Evolutionary conservation across 2,888 invertebrate genomes (phyloP), one percentile per base, ranked within the genome.

Genomic region (Carcina quercana): DNA sequence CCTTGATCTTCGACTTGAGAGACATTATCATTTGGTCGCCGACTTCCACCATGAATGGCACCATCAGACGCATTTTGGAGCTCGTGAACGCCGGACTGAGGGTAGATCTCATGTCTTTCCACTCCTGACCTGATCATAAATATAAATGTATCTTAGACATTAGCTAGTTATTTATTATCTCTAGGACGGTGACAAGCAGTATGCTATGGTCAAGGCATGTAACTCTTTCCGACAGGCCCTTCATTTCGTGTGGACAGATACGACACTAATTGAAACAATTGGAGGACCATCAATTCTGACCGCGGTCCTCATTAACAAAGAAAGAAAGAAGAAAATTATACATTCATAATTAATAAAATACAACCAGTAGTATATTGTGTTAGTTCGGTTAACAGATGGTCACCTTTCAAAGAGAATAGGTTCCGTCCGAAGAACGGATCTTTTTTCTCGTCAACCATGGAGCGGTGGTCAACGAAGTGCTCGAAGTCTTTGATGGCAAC

Each of bases 401-500:
- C 13, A 28, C 28, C 28, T 28, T 12, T 17, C 11, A 28, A 6
- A 8, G 85, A 48, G 86, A 84, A 0, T 73, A 86, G 47, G 12
- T 71, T 78, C 33, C 79, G 82, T 0, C 73, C 79, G 45, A 87
- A 86, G 1, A 88, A 45, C 0, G 82, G 74, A 25, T 86, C 86
- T 5, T 47, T 46, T 0, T 62, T 53, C 11, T 74, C 63, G 3
- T 64, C 55, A 3, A 84, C 56, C 1, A 75, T 15, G 4, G 55
- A 34, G 1, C 74, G 66, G 45, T 86, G 86, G 49, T 87, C 85
- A 0, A 75, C 38, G 45, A 87, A 87, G 40, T 80, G 53, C 37
- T 86, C 86, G 25, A 86, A 87, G 43, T 87, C 86, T 40, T 86
- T 87, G 1, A 87, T 65, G 0, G 78, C 55, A 5, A 87, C 60